Conservation (phyloP, 2,113 vertebrate species). For the Nesoenas mayeri region DNA sequence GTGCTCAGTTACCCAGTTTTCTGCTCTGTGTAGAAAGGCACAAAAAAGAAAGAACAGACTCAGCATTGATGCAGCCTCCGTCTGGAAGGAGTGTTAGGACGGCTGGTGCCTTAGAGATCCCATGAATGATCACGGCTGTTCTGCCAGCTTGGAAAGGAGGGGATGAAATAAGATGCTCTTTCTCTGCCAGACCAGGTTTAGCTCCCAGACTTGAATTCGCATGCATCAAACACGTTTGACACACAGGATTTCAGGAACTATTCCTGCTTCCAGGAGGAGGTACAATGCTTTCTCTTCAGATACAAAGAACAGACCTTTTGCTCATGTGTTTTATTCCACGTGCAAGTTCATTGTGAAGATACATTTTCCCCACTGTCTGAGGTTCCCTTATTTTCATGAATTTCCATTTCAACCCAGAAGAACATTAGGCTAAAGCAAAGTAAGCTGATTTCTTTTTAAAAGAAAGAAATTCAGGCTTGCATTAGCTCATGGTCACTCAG, state of each 20-base stretch:
- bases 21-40: conserved; percentile 6
- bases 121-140: conserved; percentile 1
- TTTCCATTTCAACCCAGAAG: neutral
- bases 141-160: neutral
- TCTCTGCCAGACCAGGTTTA: neutral
- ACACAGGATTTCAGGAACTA: neutral
- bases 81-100: neutral
- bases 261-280: neutral
- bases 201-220: neutral
- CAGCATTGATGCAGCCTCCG: accelerated
- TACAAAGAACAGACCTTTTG: neutral
- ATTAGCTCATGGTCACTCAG: neutral
- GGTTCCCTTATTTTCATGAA: neutral
- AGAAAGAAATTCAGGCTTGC: neutral
- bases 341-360: neutral
- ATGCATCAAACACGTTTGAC: neutral
- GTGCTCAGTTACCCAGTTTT: conserved; percentile 2
- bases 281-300: neutral
- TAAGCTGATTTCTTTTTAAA: neutral
- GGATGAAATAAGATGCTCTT: neutral
- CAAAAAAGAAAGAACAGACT: conserved; percentile 12
- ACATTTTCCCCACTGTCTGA: neutral
- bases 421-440: neutral
- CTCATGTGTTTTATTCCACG: neutral
- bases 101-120: neutral